Conservation (phyloP, 2,888 invertebrate species). For the Ophioninae sp. region DNA sequence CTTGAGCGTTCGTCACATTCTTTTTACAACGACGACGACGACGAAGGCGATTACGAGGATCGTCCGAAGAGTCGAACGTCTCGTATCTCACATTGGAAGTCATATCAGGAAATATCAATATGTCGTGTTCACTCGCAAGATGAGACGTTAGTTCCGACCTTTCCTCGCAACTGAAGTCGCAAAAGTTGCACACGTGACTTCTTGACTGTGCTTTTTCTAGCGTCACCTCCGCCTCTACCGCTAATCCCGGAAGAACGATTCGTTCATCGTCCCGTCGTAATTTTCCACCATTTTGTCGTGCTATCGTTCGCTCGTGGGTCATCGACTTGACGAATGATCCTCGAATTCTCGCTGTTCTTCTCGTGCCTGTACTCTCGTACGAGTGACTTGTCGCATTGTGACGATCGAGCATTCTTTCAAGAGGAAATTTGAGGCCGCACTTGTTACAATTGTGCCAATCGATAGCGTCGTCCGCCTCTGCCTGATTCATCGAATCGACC, state of each 20-base stretch:
- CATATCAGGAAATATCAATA: conserved; percentile 30
- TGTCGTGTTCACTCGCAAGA: conserved; percentile 61
- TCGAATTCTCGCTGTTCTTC: background rate
- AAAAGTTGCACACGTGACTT: conserved; percentile 63
- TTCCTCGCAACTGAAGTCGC: conserved; percentile 64
- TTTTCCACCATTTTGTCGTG: background rate
- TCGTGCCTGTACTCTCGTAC: conserved; percentile 8
- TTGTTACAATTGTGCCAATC: conserved; percentile 67
- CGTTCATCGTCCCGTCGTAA: background rate
- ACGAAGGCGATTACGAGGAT: background rate
- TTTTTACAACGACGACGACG: background rate
- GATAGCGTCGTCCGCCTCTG: conserved; percentile 8
- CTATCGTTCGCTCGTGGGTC: background rate
- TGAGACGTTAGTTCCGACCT: conserved; percentile 62
- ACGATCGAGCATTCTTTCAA: conserved; percentile 70
- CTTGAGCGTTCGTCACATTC: background rate
- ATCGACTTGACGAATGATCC: conserved; percentile 1
- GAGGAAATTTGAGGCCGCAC: conserved; percentile 72
- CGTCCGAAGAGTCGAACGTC: conserved; percentile 13
- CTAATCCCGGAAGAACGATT: background rate
- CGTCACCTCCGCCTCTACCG: background rate
- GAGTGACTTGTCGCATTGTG: conserved; percentile 67
- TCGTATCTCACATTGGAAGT: conserved; percentile 17
- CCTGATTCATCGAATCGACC: background rate
- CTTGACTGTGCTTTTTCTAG: background rate